A percentile compares a stretch with the other conserved stretches of the same genome.
These are phyloP conservation scores for Empidonax traillii DNA, from an alignment of 2,113 vertebrate genomes.

Conservation along the genomic window DNA sequence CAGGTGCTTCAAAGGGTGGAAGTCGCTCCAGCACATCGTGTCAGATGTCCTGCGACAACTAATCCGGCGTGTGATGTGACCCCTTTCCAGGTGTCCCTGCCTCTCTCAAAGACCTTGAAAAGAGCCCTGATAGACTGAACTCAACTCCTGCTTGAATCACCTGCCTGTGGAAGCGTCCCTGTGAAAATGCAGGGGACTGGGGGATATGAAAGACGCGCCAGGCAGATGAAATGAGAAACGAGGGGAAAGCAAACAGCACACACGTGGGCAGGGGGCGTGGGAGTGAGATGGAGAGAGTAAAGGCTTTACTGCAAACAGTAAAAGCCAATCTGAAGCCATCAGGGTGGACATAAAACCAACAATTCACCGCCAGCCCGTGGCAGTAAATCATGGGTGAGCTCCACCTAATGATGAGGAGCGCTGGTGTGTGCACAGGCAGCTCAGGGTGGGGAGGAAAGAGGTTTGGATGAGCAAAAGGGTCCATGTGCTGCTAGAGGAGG, in stretches of 20 bases:
- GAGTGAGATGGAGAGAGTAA: not conserved
- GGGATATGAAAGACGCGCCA: not conserved
- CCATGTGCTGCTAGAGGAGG: not conserved
- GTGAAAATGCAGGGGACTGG: slow-evolving; percentile 17
- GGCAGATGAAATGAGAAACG: slow-evolving; percentile 22
- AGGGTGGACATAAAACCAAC: not conserved
- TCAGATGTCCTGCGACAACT: slow-evolving; percentile 19
- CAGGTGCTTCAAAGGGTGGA: slow-evolving; percentile 12
- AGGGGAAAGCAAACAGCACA: not conserved
- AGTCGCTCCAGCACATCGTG: not conserved
- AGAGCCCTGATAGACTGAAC: slow-evolving; percentile 43
- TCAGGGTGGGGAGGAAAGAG: not conserved
- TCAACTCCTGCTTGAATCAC: slow-evolving; percentile 17
- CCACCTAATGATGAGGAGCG: not conserved
- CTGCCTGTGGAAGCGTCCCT: not conserved
- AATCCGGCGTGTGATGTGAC: slow-evolving; percentile 4
- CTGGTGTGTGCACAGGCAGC: not conserved
- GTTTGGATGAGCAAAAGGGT: not conserved
- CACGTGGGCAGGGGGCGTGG: not conserved
- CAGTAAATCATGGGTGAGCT: not conserved
- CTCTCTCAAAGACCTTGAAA: slow-evolving; percentile 50
- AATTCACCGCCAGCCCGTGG: accelerated
- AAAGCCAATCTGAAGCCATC: slow-evolving; percentile 12
- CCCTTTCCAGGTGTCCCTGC: slow-evolving; percentile 27
- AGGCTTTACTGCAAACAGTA: not conserved